phyloP scores from a whole-genome alignment of 2,888 invertebrate species.

The Branchellion lobata region DNA sequence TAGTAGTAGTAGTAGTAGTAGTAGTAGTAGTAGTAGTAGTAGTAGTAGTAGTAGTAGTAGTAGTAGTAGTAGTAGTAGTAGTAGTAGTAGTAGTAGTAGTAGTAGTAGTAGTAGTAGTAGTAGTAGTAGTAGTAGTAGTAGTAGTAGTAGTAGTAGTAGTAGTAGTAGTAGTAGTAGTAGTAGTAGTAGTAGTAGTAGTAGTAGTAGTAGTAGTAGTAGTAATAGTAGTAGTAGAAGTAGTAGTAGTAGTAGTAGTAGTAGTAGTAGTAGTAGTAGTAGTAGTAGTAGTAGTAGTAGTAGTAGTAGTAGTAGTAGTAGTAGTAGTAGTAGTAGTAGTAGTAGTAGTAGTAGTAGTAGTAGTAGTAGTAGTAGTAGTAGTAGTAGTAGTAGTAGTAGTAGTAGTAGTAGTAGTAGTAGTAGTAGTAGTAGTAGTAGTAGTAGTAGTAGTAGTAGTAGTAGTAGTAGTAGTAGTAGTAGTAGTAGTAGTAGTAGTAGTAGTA shows the following conservation, averaged over 20 bases:
- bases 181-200: slow-evolving; percentile 15
- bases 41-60: too few species aligned
- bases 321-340: slow-evolving; percentile 1
- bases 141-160: slow-evolving; percentile 26
- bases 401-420: background rate
- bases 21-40: too few species aligned
- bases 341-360: background rate
- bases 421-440: slow-evolving; percentile 2
- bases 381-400: slow-evolving; percentile 23
- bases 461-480: background rate
- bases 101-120: too few species aligned
- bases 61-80: too few species aligned
- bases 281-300: slow-evolving; percentile 18
- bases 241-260: slow-evolving; percentile 12
- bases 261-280: background rate
- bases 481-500: slow-evolving; percentile 1
- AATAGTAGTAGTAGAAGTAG: slow-evolving; percentile 27
- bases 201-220: slow-evolving; percentile 12
- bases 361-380: slow-evolving; percentile 15
- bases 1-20: background rate
- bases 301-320: slow-evolving; percentile 26
- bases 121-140: too few species aligned
- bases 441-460: background rate
- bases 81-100: too few species aligned
- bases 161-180: slow-evolving; percentile 27